These are phyloP conservation scores for Achatina immaculata DNA, from an alignment of 1,140 invertebrate species.

Conservation along the genomic window DNA sequence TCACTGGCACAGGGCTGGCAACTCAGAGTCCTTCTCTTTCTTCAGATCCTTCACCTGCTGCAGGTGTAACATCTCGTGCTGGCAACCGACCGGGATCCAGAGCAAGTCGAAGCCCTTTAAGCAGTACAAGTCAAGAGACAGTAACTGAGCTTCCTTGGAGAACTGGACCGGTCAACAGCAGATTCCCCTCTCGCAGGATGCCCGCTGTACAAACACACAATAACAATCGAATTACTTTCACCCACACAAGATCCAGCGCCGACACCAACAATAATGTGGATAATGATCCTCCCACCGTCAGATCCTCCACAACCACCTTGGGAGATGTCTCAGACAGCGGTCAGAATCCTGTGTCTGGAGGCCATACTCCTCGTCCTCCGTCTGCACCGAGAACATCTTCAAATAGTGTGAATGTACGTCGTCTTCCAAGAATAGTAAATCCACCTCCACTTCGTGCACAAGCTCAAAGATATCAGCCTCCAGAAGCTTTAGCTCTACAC, in stretches of 20 bases:
- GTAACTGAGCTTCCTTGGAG: conserved; percentile 18
- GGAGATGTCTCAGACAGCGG: not conserved
- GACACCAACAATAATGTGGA: conserved; percentile 23
- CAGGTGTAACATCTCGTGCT: not conserved
- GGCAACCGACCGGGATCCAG: not conserved
- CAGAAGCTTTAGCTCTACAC: not conserved
- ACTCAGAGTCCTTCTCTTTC: not conserved
- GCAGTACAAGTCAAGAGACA: conserved; percentile 32
- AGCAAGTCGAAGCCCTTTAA: conserved; percentile 25
- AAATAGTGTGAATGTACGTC: conserved; percentile 8
- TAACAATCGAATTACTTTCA: conserved; percentile 27
- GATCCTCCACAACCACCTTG: not conserved
- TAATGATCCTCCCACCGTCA: not conserved
- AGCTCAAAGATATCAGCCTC: conserved; percentile 5
- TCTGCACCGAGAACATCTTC: conserved; percentile 28
- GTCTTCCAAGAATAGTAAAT: conserved; percentile 24
- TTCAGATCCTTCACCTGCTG: too few relatives aligned
- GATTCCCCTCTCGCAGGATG: not conserved
- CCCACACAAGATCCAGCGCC: conserved; percentile 15
- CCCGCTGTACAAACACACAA: not conserved
- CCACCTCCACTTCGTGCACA: not conserved
- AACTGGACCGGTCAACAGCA: not conserved
- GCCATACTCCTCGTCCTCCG: conserved; percentile 30
- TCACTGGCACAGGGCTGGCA: conserved; percentile 28
- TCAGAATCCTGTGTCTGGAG: not conserved